Evolutionary conservation across 2,113 vertebrate species (phyloP).

Genomic region (Mystacornis crossleyi): DNA sequence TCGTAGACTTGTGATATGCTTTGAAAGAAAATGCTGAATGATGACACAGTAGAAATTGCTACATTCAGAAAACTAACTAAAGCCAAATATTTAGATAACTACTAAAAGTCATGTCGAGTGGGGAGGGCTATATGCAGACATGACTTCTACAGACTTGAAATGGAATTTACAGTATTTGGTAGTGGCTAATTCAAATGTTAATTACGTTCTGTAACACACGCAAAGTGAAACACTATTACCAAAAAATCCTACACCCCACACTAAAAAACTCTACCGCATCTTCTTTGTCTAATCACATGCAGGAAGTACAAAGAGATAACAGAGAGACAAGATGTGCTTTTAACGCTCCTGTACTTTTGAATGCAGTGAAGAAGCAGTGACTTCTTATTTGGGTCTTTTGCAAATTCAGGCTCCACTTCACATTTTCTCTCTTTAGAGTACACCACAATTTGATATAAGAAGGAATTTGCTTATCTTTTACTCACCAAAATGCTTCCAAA

Average conservation of each 20-base stretch:
- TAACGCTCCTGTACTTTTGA: not conserved
- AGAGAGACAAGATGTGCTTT: not conserved
- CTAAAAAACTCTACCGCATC: not conserved
- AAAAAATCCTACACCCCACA: not conserved
- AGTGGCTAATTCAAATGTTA: slow-evolving; percentile 18
- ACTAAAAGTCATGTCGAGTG: not conserved
- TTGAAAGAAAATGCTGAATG: not conserved
- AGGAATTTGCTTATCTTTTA: not conserved
- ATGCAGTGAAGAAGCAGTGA: not conserved
- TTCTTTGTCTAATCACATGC: not conserved
- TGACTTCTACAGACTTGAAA: not conserved
- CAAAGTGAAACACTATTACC: not conserved
- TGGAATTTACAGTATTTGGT: not conserved
- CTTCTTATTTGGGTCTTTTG: not conserved
- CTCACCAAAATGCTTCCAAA: not conserved
- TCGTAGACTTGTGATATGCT: not conserved
- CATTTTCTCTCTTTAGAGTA: not conserved
- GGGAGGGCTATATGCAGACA: not conserved
- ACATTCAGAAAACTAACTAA: slow-evolving; percentile 3
- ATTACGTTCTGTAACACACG: not conserved
- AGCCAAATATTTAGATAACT: not conserved
- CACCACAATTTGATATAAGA: not conserved
- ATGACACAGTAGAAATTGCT: not conserved
- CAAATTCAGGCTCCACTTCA: not conserved
- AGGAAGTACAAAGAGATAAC: not conserved